phyloP scores from a whole-genome alignment of 2,888 invertebrate species.

The Tortrix viridana region DNA sequence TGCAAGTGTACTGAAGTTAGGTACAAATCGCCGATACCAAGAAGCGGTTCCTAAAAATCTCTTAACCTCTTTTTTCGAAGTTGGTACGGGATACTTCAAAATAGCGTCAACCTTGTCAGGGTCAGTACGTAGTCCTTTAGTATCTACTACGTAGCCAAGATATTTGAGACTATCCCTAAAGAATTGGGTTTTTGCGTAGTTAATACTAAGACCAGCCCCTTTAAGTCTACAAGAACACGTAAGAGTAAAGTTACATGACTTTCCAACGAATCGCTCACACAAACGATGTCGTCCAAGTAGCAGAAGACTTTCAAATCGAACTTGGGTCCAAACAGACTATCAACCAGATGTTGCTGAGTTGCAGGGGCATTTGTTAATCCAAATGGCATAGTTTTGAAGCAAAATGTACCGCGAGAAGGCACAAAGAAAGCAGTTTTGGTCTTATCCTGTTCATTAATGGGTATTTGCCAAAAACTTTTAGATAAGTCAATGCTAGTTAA shows the following conservation, averaged over 20 bases:
- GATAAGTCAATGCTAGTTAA: constrained; percentile 1
- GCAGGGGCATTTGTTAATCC: background rate
- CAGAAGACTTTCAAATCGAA: background rate
- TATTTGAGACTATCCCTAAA: no score
- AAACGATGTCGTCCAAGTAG: background rate
- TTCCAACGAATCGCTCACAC: background rate
- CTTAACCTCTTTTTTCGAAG: no score
- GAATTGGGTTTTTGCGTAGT: background rate
- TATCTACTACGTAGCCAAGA: no score
- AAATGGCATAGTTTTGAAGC: background rate
- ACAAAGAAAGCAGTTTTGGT: no score
- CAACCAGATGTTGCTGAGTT: background rate
- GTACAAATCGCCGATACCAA: background rate
- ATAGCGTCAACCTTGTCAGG: no score
- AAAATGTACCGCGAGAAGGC: no score
- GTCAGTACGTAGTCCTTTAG: no score
- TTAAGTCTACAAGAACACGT: background rate
- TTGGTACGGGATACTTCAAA: no score
- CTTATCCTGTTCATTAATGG: background rate
- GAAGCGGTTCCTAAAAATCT: background rate
- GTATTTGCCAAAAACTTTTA: background rate
- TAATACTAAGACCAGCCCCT: background rate
- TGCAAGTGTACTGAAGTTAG: background rate
- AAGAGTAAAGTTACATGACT: background rate
- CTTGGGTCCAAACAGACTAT: background rate